Evolutionary conservation across 2,888 invertebrate genomes (phyloP).

Genomic region (Eurytoma californica): DNA sequence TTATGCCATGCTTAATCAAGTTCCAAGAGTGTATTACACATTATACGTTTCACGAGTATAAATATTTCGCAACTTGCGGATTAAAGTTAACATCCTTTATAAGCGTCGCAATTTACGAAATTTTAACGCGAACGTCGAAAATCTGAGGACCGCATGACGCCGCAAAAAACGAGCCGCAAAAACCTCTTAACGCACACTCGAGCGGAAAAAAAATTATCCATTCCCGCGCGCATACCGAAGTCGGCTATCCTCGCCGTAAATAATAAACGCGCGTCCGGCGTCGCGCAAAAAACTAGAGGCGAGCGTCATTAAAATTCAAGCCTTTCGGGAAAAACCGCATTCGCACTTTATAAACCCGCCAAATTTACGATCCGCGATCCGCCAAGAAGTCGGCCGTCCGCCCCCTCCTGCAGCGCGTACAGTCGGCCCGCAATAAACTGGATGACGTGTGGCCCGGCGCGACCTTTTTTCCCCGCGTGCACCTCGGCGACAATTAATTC

Average conservation of each 20-base stretch:
- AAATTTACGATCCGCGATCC: slow-evolving; percentile 39
- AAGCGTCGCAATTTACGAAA: too few relatives aligned
- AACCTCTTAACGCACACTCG: too few relatives aligned
- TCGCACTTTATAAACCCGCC: slow-evolving; percentile 49
- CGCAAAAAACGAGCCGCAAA: too few relatives aligned
- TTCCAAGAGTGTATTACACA: too few relatives aligned
- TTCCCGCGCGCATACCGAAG: neutral
- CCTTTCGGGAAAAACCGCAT: slow-evolving; percentile 38
- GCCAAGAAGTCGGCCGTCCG: slow-evolving; percentile 14
- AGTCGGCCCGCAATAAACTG: slow-evolving; percentile 57
- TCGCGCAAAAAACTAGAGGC: slow-evolving; percentile 8
- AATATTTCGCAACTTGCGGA: too few relatives aligned
- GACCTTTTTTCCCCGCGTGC: slow-evolving; percentile 31
- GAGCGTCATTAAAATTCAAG: slow-evolving; percentile 37
- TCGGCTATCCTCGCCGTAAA: slow-evolving; percentile 26
- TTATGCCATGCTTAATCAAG: too few relatives aligned
- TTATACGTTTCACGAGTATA: too few relatives aligned
- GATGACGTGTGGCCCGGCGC: slow-evolving; percentile 58
- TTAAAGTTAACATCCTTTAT: too few relatives aligned
- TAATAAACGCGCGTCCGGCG: slow-evolving; percentile 17
- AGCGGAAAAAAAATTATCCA: neutral
- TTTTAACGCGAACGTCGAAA: too few relatives aligned
- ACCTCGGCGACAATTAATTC: slow-evolving; percentile 35
- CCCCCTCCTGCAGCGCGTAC: slow-evolving; percentile 35
- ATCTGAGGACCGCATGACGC: too few relatives aligned